Conservation (phyloP, 2,888 invertebrate genomes). For the Cynaeus angustus region DNA sequence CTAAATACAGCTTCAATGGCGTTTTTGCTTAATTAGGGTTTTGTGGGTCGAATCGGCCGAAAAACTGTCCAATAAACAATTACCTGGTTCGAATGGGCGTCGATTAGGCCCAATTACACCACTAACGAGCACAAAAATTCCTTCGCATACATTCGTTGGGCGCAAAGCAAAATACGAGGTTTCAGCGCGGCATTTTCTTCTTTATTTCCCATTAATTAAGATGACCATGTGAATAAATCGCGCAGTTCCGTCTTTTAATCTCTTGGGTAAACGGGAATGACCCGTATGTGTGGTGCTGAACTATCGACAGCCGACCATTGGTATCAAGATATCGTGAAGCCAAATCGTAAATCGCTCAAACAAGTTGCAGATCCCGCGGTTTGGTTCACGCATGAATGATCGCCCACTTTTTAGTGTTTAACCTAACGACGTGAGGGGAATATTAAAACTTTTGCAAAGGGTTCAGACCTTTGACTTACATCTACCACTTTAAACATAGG, state of each 20-base stretch:
- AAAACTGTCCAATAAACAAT: slow-evolving; percentile 45
- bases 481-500: not conserved
- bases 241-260: slow-evolving; percentile 51
- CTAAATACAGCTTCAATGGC: slow-evolving; percentile 17
- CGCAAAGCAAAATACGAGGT: slow-evolving; percentile 23
- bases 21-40: slow-evolving; percentile 38
- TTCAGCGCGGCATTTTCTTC: slow-evolving; percentile 32
- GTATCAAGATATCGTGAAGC: slow-evolving; percentile 67
- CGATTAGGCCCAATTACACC: slow-evolving; percentile 48
- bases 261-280: slow-evolving; percentile 50
- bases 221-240: slow-evolving; percentile 43
- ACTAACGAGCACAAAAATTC: slow-evolving; percentile 50
- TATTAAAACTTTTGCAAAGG: slow-evolving; percentile 25
- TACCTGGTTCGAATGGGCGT: slow-evolving; percentile 42
- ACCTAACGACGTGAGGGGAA: slow-evolving; percentile 43
- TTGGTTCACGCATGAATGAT: slow-evolving; percentile 65
- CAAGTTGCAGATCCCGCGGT: slow-evolving; percentile 63
- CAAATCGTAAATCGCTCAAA: slow-evolving; percentile 66
- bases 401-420: slow-evolving; percentile 62
- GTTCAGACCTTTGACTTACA: slow-evolving; percentile 9
- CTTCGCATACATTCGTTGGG: slow-evolving; percentile 39
- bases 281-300: slow-evolving; percentile 52
- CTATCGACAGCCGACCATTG: slow-evolving; percentile 54
- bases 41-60: slow-evolving; percentile 30
- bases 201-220: slow-evolving; percentile 49